These are phyloP conservation scores for Corythucha ciliata DNA, from an alignment of 2,888 invertebrate species.

Conservation along the genomic window DNA sequence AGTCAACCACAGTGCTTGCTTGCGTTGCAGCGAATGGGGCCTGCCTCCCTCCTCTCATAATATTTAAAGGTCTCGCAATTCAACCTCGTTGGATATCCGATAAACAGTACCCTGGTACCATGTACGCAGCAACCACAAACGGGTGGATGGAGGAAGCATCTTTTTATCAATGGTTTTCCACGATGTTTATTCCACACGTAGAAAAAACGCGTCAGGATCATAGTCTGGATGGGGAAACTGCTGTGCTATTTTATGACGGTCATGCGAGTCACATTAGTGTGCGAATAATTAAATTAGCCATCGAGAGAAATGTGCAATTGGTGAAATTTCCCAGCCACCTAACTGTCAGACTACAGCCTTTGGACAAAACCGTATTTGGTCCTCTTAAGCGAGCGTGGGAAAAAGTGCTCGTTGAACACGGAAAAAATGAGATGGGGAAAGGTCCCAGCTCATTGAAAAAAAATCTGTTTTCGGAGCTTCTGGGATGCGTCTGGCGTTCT, in stretches of 20 bases:
- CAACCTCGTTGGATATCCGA: too few relatives aligned
- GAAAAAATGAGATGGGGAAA: slow-evolving; percentile 15
- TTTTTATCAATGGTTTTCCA: slow-evolving; percentile 25
- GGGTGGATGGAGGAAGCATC: slow-evolving; percentile 36
- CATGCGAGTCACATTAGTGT: slow-evolving; percentile 18
- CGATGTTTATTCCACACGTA: slow-evolving; percentile 24
- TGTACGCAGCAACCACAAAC: slow-evolving; percentile 33
- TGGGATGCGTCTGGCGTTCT: too few relatives aligned
- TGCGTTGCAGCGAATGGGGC: slow-evolving; percentile 33
- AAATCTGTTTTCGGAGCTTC: too few relatives aligned
- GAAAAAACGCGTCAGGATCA: slow-evolving; percentile 15
- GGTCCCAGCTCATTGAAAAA: too few relatives aligned
- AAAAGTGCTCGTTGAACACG: slow-evolving; percentile 13
- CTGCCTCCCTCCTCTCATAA: slow-evolving; percentile 34
- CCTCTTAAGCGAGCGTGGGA: slow-evolving; percentile 18
- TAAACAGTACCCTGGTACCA: slow-evolving; percentile 35
- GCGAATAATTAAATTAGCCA: slow-evolving; percentile 17
- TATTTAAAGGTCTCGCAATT: slow-evolving; percentile 35
- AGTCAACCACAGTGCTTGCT: slow-evolving; percentile 35
- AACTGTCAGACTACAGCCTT: slow-evolving; percentile 9
- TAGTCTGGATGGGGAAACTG: neutral
- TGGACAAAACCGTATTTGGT: slow-evolving; percentile 18
- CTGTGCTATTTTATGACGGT: slow-evolving; percentile 5
- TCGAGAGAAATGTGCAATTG: slow-evolving; percentile 17
- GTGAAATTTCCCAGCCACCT: slow-evolving; percentile 24